phyloP scores from a whole-genome alignment of 2,888 invertebrate genomes.

The Bimastos eiseni region DNA sequence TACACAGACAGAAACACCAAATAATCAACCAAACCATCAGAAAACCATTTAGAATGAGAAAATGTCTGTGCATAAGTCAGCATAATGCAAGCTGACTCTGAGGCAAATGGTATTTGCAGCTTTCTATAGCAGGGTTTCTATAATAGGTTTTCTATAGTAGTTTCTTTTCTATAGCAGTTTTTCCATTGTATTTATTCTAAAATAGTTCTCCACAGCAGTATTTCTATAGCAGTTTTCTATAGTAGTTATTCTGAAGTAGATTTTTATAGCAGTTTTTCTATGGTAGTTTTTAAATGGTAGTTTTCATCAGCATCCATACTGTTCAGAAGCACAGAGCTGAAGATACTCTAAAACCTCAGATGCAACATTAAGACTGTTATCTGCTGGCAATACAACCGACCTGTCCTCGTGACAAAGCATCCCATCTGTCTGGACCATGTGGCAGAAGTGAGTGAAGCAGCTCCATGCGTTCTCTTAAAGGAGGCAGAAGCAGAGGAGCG shows the following conservation, averaged over 20 bases:
- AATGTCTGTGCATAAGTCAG: not conserved
- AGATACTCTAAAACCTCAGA: not conserved
- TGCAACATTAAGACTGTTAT: not conserved
- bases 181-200: too few species aligned
- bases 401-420: conserved; percentile 67
- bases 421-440: conserved; percentile 64
- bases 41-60: too few species aligned
- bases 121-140: too few species aligned
- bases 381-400: conserved; percentile 49
- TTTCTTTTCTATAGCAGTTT: too few species aligned
- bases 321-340: not conserved
- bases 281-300: not conserved
- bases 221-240: too few species aligned
- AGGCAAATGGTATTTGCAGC: not conserved
- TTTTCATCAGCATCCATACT: not conserved
- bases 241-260: too few species aligned
- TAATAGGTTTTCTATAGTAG: too few species aligned
- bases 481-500: conserved; percentile 68
- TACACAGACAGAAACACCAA: conserved; percentile 45
- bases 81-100: not conserved
- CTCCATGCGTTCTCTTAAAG: conserved; percentile 68
- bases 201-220: too few species aligned
- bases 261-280: too few species aligned
- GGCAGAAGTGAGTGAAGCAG: conserved; percentile 68
- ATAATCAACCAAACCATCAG: too few species aligned